A percentile compares a stretch with the other conserved stretches of the same genome.
phyloP scores from a whole-genome alignment of 2,888 invertebrate genomes.

The Tenthredo amoena region DNA sequence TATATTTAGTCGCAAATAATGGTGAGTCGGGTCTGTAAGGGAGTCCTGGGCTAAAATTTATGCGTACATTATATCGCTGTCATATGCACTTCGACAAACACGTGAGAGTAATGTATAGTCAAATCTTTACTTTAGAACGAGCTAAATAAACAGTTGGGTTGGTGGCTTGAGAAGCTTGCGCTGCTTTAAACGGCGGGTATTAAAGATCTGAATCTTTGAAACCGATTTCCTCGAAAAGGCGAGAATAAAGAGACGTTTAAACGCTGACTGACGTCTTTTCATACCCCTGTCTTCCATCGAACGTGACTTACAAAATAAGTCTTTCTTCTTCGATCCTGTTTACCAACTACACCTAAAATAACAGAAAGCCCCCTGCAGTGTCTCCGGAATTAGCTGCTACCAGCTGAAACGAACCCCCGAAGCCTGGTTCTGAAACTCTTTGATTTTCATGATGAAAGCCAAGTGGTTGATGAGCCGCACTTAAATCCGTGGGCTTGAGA shows the following conservation, averaged over 20 bases:
- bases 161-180: neutral
- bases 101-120: constrained; percentile 25
- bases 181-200: neutral
- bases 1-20: neutral
- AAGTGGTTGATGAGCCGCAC: constrained; percentile 32
- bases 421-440: constrained; percentile 6
- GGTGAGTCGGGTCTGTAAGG: neutral
- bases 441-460: constrained; percentile 32
- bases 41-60: neutral
- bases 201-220: neutral
- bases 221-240: neutral
- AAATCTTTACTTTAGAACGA: constrained; percentile 35
- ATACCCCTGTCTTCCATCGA: neutral
- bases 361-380: neutral
- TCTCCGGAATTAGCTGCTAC: neutral
- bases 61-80: constrained; percentile 42
- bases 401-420: neutral
- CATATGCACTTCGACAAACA: constrained; percentile 45
- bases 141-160: constrained; percentile 23
- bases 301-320: constrained; percentile 19
- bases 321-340: neutral
- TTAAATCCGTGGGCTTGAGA: constrained; percentile 11
- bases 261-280: neutral
- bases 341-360: constrained; percentile 15
- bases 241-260: neutral